Conservation (phyloP, 2,888 invertebrate species). For the Gastrophysa polygoni region DNA sequence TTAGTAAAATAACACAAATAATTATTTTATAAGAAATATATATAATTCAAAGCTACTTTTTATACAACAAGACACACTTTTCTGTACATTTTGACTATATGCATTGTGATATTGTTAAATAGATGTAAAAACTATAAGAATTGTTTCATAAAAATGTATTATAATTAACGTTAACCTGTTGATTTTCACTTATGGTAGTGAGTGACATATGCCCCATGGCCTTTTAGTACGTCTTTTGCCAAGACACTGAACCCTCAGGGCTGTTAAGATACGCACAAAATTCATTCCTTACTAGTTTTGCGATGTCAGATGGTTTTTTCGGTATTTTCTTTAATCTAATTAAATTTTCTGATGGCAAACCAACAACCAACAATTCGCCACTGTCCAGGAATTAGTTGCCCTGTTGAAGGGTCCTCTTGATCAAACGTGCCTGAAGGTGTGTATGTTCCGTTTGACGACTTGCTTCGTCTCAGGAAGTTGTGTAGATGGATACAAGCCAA, state of each 20-base stretch:
- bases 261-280: too few relatives aligned
- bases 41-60: neutral
- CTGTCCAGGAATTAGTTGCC: neutral
- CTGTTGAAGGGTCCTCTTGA: slow-evolving; percentile 4
- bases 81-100: neutral
- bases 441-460: slow-evolving; percentile 29
- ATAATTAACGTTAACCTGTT: neutral
- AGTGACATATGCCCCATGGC: neutral
- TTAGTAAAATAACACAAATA: neutral
- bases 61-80: too few relatives aligned
- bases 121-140: neutral
- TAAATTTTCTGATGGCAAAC: neutral
- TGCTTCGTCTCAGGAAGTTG: slow-evolving; percentile 39
- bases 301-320: too few relatives aligned
- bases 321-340: neutral
- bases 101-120: neutral
- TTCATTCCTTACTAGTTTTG: too few relatives aligned
- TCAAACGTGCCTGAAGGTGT: slow-evolving; percentile 37
- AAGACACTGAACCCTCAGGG: too few relatives aligned
- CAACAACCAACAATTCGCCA: neutral
- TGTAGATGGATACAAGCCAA: slow-evolving; percentile 36
- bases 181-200: neutral
- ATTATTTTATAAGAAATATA: neutral
- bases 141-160: neutral
- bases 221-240: neutral